Conservation (phyloP, 2,888 invertebrate species). For the Morinoia aosen region DNA sequence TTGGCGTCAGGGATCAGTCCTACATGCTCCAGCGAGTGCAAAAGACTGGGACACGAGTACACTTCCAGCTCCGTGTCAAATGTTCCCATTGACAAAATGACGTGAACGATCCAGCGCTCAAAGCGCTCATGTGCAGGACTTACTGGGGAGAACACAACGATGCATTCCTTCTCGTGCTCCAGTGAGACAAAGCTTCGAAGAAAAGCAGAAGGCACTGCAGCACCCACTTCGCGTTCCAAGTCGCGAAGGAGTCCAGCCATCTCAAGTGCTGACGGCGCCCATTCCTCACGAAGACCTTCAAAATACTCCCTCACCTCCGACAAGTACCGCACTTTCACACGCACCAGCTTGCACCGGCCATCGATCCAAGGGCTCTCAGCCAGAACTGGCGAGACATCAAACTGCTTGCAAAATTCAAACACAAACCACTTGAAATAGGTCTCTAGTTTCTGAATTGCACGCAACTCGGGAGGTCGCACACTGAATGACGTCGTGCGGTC, state of each 20-base stretch:
- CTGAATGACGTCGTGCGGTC: background rate
- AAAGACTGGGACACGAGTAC: background rate
- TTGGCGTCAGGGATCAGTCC: background rate
- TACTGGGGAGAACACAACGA: background rate
- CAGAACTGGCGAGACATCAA: background rate
- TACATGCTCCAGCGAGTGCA: background rate
- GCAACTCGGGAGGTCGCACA: constrained; percentile 23
- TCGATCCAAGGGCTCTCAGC: background rate
- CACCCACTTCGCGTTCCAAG: background rate
- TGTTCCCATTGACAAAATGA: background rate
- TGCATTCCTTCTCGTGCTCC: background rate
- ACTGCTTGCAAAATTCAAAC: background rate
- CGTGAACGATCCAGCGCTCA: background rate
- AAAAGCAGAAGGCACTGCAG: background rate
- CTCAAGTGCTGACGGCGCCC: background rate
- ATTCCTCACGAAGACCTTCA: background rate
- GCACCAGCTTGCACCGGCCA: constrained; percentile 16
- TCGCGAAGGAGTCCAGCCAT: background rate
- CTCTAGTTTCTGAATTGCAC: background rate
- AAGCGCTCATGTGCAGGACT: background rate
- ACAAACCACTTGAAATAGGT: background rate
- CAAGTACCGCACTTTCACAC: background rate
- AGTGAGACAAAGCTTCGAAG: background rate
- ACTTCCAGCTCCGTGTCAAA: background rate
- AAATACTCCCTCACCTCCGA: background rate